Base-by-base conservation (phyloP, 1,140 invertebrate species). In the Chionoecetes opilio region DNA sequence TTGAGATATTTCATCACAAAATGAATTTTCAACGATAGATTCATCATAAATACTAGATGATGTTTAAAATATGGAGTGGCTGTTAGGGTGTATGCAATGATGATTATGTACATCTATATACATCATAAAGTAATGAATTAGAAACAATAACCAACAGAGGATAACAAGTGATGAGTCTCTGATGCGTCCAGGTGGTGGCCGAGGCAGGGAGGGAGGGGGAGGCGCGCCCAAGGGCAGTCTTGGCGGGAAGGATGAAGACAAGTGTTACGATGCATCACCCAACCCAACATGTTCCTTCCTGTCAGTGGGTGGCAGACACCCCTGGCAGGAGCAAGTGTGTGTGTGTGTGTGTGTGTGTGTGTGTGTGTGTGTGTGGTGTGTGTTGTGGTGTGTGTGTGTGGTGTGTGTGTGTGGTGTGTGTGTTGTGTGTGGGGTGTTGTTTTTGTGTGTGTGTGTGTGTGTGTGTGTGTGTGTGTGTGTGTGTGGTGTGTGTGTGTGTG, bases 351-450 rank as follows among this genome's bases (percentile, higher is more conserved):
- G 82, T 82, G 84, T 86, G 84, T 86, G 26, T 86, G 31, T 86
- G 84, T 86, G 84, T 86, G 84, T 32, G 84, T 86, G 31, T 17
- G 38, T 41, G 38, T 41, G 38, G 38, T 41, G 38, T 41, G 38
- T 41, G 38, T 82, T n/a, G n/a, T n/a, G n/a, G 82, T 82, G 82
- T 82, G 82, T 82, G 26, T 82, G 82, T 82, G 82, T 82, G 84
- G 84, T 86, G 26, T 86, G 34, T 88, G 86, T 88, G 86, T n/a
- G 34, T 88, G 86, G n/a, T n/a, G n/a, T n/a, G n/a, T n/a, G n/a
- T n/a, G n/a, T n/a, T n/a, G n/a, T n/a, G n/a, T n/a, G n/a, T n/a
- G n/a, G n/a, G n/a, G n/a, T n/a, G n/a, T n/a, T n/a, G n/a, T n/a
- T n/a, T 88, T 17, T 38, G 38, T 88, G 88, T 31, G 53, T 32